These are phyloP conservation scores for Julus scanicus DNA, from an alignment of 2,888 invertebrate species.

Conservation along the genomic window DNA sequence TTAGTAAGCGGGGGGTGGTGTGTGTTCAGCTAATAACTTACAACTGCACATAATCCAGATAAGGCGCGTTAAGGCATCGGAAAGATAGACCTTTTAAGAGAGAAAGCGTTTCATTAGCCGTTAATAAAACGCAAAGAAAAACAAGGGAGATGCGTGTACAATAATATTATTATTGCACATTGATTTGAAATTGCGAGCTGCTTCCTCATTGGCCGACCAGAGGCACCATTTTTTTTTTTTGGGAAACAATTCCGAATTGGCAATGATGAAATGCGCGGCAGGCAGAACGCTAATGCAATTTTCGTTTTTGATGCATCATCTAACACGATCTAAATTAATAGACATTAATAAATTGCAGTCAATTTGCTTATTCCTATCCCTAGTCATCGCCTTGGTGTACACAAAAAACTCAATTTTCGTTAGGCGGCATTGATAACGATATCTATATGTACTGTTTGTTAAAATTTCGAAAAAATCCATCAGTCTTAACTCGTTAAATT, in stretches of 20 bases:
- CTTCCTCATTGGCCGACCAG: slow-evolving; percentile 5
- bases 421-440: no score
- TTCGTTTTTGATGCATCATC: slow-evolving; percentile 15
- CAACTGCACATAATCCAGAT: slow-evolving; percentile 27
- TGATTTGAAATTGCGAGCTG: slow-evolving; percentile 26
- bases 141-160: slow-evolving; percentile 33
- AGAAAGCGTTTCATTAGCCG: background rate
- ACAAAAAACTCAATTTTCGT: no score
- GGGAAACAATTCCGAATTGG: background rate
- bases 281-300: slow-evolving; percentile 12
- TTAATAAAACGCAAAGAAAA: background rate
- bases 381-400: background rate
- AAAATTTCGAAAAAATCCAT: no score
- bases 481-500: no score
- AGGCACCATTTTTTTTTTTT: background rate
- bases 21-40: slow-evolving; percentile 20
- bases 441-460: no score
- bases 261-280: background rate
- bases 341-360: slow-evolving; percentile 47
- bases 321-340: slow-evolving; percentile 46
- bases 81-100: slow-evolving; percentile 4
- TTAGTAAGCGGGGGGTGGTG: background rate
- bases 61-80: background rate
- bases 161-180: slow-evolving; percentile 28
- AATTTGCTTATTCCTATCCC: slow-evolving; percentile 9